Evolutionary conservation across 2,797 vertebrate species (phyloP), one percentile per base, ranked within the genome.

Genomic region (Rhinoraja longicauda): DNA sequence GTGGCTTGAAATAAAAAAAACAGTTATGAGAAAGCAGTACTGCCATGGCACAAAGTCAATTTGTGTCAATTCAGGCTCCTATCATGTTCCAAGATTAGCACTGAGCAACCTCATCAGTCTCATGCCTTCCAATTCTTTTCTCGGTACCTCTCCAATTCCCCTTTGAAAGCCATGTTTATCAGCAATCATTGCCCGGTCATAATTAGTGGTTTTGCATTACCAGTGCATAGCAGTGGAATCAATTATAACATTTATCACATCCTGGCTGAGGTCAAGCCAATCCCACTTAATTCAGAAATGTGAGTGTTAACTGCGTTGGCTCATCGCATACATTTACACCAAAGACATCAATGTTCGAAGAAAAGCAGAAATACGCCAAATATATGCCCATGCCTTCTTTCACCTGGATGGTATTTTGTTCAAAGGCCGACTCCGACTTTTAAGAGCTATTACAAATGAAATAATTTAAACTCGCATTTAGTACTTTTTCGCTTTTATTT

Each of bases 401-500:
- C 53, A n/a, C 9, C 12, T 57, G 53, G 57, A 19, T 57, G n/a
- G n/a, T 64, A 17, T 32, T 57, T 59, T 29, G 29, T 86, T 86
- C 12, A 86, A 57, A 21, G 45, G 53, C 12, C 10, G 79, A 82
- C 21, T 81, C 39, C 10, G 53, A 53, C 19, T 24, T 57, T 45
- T 59, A 88, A 67, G 1, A 88, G 7, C n/a, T 24, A 32, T 32
- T 29, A 67, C n/a, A 36, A 88, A 53, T 88, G 17, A 88, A 88
- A 88, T n/a, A 67, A 88, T 36, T 88, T 64, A 64, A 86, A 88
- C 62, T 17, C 84, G 88, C 64, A 88, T 67, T 62, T 88, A 67
- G 59, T n/a, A 32, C 84, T 88, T 88, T 88, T 36, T 36, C 36
- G 59, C 84, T 88, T 88, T 88, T 88, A 64, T 64, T 88, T 84